Evolutionary conservation across 2,113 vertebrate species (phyloP).

Genomic region (Saguinus imperator): DNA sequence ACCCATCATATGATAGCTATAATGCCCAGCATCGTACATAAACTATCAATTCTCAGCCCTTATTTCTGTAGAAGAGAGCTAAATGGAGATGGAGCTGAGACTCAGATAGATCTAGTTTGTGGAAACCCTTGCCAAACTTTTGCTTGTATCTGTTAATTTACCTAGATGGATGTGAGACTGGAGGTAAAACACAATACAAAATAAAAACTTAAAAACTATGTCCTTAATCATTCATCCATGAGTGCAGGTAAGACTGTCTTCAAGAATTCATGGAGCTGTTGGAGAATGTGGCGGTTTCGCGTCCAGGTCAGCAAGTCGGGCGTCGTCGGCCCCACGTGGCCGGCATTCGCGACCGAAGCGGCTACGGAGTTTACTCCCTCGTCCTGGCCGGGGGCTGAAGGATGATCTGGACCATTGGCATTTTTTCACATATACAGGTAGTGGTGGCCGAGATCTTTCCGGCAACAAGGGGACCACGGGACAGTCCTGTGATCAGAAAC

Average conservation of each 20-base stretch:
- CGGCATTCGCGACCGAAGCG: too few relatives aligned
- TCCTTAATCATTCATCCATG: neutral
- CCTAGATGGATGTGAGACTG: neutral
- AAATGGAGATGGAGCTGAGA: neutral
- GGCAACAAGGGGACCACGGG: conserved; percentile 98
- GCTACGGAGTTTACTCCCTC: too few relatives aligned
- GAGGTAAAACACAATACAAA: neutral
- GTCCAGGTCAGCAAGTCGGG: too few relatives aligned
- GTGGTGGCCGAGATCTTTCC: conserved; percentile 95
- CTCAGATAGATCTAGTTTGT: neutral
- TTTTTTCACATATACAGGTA: conserved; percentile 97
- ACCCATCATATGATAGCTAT: neutral
- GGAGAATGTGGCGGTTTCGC: too few relatives aligned
- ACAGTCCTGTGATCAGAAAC: conserved; percentile 98
- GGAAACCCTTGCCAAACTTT: neutral
- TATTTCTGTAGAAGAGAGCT: neutral
- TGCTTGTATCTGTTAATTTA: neutral
- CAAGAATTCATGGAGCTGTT: neutral
- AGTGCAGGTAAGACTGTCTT: neutral
- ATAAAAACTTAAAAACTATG: neutral
- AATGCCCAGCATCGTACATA: neutral
- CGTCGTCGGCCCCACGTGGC: too few relatives aligned
- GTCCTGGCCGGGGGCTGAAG: too few relatives aligned
- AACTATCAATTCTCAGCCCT: neutral
- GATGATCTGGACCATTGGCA: conserved; percentile 91